These are phyloP conservation scores for Odontocerum albicorne DNA, from an alignment of 2,888 invertebrate genomes.

Conservation along the genomic window DNA sequence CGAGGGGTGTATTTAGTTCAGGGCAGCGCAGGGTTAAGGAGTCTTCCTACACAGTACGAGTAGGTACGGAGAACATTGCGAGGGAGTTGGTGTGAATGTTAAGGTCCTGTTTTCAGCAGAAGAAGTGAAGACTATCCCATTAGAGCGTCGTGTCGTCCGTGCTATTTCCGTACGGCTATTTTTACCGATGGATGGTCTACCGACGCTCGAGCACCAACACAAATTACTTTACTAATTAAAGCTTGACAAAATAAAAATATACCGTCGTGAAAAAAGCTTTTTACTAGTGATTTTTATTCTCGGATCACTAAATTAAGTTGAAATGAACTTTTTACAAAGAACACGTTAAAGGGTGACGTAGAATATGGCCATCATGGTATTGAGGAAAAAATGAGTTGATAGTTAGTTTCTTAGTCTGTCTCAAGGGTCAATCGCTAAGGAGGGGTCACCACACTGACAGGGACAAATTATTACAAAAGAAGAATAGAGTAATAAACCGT, in stretches of 20 bases:
- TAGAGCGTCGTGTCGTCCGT: constrained; percentile 5
- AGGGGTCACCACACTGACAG: neutral
- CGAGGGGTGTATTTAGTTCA: no score
- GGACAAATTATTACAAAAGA: neutral
- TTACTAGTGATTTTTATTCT: no score
- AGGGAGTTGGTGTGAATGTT: neutral
- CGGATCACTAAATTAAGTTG: no score
- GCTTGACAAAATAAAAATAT: neutral
- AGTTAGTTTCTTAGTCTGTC: neutral
- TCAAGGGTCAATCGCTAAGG: constrained; percentile 2
- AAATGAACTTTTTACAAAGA: neutral
- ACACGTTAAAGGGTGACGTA: neutral
- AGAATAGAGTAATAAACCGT: neutral
- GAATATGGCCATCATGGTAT: neutral
- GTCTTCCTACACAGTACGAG: no score
- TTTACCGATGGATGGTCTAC: constrained; percentile 17
- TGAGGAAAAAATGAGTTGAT: neutral
- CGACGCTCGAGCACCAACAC: neutral
- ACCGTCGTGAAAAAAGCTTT: neutral
- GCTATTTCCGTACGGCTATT: constrained; percentile 20
- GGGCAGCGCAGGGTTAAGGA: no score
- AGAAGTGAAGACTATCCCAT: neutral
- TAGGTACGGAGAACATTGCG: neutral
- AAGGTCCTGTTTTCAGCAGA: neutral
- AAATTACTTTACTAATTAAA: neutral